These are phyloP conservation scores for Brachionus paranguensis DNA, from an alignment of 1,140 invertebrate genomes.

Conservation along the genomic window DNA sequence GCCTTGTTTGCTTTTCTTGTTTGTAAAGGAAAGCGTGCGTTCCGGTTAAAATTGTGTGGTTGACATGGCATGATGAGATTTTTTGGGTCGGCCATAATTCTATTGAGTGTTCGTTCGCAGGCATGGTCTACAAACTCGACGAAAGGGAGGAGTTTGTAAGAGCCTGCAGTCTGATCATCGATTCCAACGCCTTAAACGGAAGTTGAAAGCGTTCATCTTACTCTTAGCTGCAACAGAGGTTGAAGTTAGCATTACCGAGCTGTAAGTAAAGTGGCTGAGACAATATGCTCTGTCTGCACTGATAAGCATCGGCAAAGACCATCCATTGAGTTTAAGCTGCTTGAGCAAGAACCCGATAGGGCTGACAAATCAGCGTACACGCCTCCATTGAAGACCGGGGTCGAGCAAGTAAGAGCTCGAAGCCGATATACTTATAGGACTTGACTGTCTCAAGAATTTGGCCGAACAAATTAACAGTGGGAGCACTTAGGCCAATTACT, in stretches of 20 bases:
- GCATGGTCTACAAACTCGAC: background rate
- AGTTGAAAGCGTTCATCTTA: background rate
- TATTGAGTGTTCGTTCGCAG: no score
- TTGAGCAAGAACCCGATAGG: background rate
- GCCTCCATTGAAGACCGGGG: background rate
- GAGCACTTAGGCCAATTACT: background rate
- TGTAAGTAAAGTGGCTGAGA: background rate
- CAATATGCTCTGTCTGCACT: background rate
- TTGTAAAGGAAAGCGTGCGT: no score
- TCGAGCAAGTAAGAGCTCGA: background rate
- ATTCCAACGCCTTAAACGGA: background rate
- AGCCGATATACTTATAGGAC: background rate
- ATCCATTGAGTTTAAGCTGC: background rate
- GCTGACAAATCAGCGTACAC: background rate
- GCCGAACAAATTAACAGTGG: background rate
- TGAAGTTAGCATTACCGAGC: background rate
- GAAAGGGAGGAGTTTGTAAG: background rate
- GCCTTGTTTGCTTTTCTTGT: no score
- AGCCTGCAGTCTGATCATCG: background rate
- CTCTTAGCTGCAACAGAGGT: background rate
- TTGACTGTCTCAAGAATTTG: background rate
- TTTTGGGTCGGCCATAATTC: no score
- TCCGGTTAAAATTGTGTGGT: no score
- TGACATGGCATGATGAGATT: no score
- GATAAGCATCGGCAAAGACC: background rate